Conservation (phyloP, 2,797 vertebrate species). For the Orientallactaga sibirica region DNA sequence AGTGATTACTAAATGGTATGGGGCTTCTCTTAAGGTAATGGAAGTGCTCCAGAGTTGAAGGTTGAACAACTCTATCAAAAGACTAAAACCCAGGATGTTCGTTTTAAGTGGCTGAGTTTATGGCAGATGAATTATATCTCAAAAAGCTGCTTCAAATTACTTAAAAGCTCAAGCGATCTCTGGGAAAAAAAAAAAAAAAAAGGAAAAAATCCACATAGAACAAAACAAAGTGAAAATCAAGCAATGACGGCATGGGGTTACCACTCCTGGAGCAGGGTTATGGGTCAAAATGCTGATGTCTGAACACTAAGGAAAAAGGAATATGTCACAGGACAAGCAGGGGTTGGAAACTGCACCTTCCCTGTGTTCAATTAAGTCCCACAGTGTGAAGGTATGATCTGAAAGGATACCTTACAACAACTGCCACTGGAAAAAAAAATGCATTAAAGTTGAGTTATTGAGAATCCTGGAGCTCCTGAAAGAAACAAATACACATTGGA, state of each 20-base stretch:
- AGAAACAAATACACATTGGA: neutral
- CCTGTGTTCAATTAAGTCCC: neutral
- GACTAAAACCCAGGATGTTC: constrained; percentile 20
- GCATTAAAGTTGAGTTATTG: neutral
- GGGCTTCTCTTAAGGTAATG: neutral
- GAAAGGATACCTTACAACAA: neutral
- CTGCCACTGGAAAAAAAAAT: no score
- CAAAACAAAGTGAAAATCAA: neutral
- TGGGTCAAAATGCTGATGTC: neutral
- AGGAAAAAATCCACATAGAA: neutral
- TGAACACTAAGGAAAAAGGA: neutral
- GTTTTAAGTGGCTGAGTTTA: neutral
- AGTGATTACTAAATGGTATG: neutral
- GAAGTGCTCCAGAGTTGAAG: constrained; percentile 10
- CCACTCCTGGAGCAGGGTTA: neutral
- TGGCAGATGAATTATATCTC: neutral
- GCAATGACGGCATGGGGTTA: neutral
- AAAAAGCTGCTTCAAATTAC: constrained; percentile 33
- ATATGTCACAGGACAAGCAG: neutral
- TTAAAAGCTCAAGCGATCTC: neutral
- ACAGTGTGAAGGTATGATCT: neutral
- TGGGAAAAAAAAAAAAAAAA: neutral
- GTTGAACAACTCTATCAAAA: neutral
- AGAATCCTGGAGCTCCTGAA: neutral
- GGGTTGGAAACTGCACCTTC: neutral